phyloP scores from a whole-genome alignment of 2,888 invertebrate genomes.

The Agonopterix arenella region DNA sequence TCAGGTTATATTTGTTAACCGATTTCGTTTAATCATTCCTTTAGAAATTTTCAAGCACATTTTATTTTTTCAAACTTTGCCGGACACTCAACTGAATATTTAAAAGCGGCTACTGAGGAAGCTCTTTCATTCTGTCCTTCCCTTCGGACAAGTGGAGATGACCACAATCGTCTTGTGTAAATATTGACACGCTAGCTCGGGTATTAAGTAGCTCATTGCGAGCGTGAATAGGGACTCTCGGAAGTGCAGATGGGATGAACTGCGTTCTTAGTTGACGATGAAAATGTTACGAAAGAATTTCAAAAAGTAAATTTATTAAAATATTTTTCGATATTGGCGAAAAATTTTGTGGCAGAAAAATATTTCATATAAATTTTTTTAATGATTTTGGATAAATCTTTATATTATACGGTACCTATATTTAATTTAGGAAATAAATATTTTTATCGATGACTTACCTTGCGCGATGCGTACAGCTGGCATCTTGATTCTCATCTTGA shows the following conservation, averaged over 20 bases:
- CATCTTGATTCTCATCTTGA: slow-evolving; percentile 98
- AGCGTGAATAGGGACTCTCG: slow-evolving; percentile 52
- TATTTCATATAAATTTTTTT: background rate
- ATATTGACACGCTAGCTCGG: slow-evolving; percentile 56
- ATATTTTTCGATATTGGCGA: background rate
- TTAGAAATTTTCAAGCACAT: no score
- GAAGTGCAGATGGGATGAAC: slow-evolving; percentile 25
- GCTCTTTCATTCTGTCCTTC: slow-evolving; percentile 10
- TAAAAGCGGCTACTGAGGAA: slow-evolving; percentile 6
- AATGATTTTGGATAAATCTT: background rate
- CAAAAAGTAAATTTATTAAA: background rate
- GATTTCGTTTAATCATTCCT: no score
- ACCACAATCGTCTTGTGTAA: slow-evolving; percentile 57
- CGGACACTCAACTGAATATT: slow-evolving; percentile 1
- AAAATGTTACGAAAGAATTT: background rate
- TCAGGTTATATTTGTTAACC: no score
- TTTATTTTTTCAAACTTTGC: no score
- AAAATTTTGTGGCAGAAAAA: background rate
- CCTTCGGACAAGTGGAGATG: slow-evolving; percentile 57
- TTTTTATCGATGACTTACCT: slow-evolving; percentile 79
- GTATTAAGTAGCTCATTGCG: slow-evolving; percentile 68
- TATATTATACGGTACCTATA: background rate
- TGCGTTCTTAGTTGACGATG: slow-evolving; percentile 25
- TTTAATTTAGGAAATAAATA: background rate
- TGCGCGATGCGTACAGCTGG: slow-evolving; percentile 97